Evolutionary conservation across 1,140 invertebrate species (phyloP), one percentile per base, ranked within the genome.

Genomic region (Lanistes nyassanus): DNA sequence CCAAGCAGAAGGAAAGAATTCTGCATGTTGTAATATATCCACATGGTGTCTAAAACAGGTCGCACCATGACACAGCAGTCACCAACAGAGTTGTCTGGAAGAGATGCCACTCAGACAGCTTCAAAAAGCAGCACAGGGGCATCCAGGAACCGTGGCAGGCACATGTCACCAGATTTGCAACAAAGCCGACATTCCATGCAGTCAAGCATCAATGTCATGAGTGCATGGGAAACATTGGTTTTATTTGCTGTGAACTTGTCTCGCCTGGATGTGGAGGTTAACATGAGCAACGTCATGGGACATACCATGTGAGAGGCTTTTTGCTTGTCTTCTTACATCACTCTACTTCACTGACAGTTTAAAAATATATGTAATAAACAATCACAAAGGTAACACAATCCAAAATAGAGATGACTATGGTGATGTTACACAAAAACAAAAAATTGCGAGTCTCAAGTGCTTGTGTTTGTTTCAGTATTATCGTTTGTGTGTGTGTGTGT

Each of bases 251-350:
- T 99, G 19, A 98, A 98, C 90, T 96, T 99, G 83, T 97, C 96
- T 6, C 94, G 95, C 81, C 90, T 99, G 34, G 97, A 98, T 88
- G 95, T 99, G 26, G 96, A 98, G 83, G 98, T 99, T 95, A 98
- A 98, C 89, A 99, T 99, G 96, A 96, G 97, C 29, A 99, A 98
- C 87, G 97, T 98, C 1, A 98, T 98, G 95, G 97, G 97, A 31
- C 98, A 98, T 87, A 97, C 98, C 51, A 93, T 93, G 92, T 94
- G 89, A 90, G 92, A 90, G 19, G 21, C 69, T 62, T 53, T 51
- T 74, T 36, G 74, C 21, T 64, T 31, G 21, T 71, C 82, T 79
- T 75, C 5, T 34, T 81, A 9, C 29, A 11, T 11, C 34, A 29
- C 26, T 56, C 19, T 69, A 16, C 36, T n/a, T 23, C 9, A 36